phyloP scores from a whole-genome alignment of 2,797 vertebrate species.

The Tamandua tetradactyla region DNA sequence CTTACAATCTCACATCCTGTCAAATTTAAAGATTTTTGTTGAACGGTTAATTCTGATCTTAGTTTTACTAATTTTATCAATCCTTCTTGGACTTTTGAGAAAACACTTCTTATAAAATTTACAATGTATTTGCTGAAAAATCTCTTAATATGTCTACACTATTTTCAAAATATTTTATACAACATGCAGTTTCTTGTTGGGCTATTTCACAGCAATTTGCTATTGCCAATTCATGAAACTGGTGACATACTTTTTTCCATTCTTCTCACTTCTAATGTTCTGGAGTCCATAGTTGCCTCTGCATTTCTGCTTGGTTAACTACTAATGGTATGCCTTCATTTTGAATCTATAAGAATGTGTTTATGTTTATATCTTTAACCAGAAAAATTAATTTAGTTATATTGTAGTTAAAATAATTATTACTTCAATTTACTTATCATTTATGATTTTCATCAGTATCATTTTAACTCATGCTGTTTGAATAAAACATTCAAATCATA shows the following conservation, averaged over 20 bases:
- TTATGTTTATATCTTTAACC: background rate
- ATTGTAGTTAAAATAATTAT: background rate
- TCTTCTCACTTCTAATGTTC: background rate
- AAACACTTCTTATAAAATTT: background rate
- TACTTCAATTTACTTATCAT: background rate
- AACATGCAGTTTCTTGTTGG: background rate
- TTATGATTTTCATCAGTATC: background rate
- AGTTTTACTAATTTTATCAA: background rate
- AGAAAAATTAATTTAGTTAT: background rate
- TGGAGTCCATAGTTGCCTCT: background rate
- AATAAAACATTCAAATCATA: background rate
- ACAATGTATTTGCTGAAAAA: background rate
- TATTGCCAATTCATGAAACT: background rate
- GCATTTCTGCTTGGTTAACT: background rate
- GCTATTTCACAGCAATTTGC: background rate
- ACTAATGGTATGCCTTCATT: background rate
- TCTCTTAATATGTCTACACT: background rate
- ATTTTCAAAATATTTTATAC: background rate
- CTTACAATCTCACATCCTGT: background rate
- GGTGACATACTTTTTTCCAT: background rate
- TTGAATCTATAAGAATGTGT: background rate
- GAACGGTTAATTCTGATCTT: background rate
- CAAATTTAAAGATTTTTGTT: slow-evolving; percentile 9
- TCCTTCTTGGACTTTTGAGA: background rate
- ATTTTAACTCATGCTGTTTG: background rate